phyloP scores from a whole-genome alignment of 2,888 invertebrate species.

The Drosophila borborema region DNA sequence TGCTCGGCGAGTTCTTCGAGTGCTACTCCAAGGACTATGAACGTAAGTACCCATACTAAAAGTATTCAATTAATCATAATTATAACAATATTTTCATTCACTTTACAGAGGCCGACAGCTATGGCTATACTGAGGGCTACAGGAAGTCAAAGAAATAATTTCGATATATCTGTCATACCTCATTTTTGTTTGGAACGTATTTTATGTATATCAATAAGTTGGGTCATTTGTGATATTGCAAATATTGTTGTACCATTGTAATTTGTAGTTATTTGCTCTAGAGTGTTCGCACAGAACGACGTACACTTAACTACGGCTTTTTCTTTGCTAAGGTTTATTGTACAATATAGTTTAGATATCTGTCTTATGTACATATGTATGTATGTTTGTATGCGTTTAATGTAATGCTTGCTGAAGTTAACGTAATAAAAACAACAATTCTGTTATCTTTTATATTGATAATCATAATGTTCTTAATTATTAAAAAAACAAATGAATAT shows the following conservation, averaged over 20 bases:
- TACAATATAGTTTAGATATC: conserved; percentile 32
- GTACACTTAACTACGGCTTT: conserved; percentile 48
- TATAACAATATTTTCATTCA: neutral
- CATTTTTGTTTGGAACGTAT: conserved; percentile 56
- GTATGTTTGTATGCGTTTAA: conserved; percentile 28
- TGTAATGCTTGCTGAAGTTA: conserved; percentile 34
- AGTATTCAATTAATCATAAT: neutral
- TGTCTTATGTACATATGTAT: conserved; percentile 16
- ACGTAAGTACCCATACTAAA: conserved; percentile 86
- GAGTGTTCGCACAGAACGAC: conserved; percentile 20
- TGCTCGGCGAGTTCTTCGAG: conserved; percentile 89
- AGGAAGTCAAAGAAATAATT: conserved; percentile 76
- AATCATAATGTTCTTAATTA: neutral
- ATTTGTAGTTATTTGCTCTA: conserved; percentile 50
- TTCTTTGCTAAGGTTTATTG: conserved; percentile 42
- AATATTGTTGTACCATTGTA: conserved; percentile 60
- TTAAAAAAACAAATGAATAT: neutral
- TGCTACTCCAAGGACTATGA: conserved; percentile 89
- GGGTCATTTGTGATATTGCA: conserved; percentile 81
- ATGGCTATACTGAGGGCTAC: conserved; percentile 86
- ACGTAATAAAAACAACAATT: conserved; percentile 48
- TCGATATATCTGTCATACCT: conserved; percentile 15
- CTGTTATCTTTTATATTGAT: conserved; percentile 41
- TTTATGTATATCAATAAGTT: conserved; percentile 62
- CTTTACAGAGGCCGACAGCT: conserved; percentile 86